These are phyloP conservation scores for Homalodisca vitripennis DNA, from an alignment of 1,140 invertebrate species.

Conservation along the genomic window DNA sequence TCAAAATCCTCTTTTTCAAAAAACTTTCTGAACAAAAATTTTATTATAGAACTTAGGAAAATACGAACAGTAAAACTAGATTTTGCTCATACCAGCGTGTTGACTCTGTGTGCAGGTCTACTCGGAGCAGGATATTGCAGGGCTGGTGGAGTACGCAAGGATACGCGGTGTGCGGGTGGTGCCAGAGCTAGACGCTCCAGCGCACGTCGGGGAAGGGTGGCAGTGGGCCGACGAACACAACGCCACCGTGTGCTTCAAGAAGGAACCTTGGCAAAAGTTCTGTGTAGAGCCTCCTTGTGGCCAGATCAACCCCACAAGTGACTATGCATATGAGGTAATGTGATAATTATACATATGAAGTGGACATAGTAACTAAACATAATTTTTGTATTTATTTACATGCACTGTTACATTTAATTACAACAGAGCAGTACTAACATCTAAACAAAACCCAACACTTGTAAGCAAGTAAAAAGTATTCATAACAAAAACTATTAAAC, in stretches of 20 bases:
- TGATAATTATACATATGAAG: too few species aligned
- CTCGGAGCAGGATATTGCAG: constrained; percentile 63
- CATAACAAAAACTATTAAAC: too few species aligned
- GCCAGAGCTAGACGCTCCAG: constrained; percentile 85
- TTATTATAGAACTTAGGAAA: too few species aligned
- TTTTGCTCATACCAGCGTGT: background rate
- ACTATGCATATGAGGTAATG: constrained; percentile 70
- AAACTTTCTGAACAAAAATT: too few species aligned
- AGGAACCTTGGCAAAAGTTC: constrained; percentile 71
- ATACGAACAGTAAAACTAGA: too few species aligned
- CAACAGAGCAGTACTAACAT: too few species aligned
- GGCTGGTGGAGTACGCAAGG: constrained; percentile 69
- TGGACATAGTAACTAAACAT: too few species aligned
- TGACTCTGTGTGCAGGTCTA: constrained; percentile 58
- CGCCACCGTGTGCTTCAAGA: constrained; percentile 60
- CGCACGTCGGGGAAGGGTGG: constrained; percentile 87
- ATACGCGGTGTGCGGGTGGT: constrained; percentile 72
- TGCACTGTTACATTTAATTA: too few species aligned
- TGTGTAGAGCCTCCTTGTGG: constrained; percentile 88
- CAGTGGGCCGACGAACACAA: constrained; percentile 62
- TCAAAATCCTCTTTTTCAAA: too few species aligned
- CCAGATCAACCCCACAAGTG: constrained; percentile 75
- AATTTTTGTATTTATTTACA: too few species aligned
- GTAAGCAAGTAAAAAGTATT: too few species aligned
- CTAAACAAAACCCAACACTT: too few species aligned